Percentiles rank a stretch among this genome's conserved stretches.
Conservation (phyloP, 2,113 vertebrate species). For the Sceloporus undulatus region DNA sequence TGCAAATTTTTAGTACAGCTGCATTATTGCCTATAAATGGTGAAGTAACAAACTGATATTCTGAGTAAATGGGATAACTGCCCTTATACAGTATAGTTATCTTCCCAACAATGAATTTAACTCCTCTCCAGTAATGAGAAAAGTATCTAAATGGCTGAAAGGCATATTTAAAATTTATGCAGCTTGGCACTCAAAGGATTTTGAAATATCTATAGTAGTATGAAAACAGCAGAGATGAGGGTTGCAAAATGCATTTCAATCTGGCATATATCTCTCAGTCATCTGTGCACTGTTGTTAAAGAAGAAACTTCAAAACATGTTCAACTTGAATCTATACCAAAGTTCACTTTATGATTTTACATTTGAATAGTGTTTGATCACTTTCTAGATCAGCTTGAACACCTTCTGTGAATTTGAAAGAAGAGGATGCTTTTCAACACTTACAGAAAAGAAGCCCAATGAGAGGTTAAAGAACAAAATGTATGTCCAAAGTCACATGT, state of each 20-base stretch:
- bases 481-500: background rate
- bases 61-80: conserved; percentile 69
- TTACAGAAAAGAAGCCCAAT: background rate
- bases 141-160: conserved; percentile 69
- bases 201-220: conserved; percentile 50
- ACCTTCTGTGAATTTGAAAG: conserved; percentile 9
- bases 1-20: conserved; percentile 69
- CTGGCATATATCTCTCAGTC: conserved; percentile 49
- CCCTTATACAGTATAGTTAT: conserved; percentile 42
- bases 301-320: conserved; percentile 49
- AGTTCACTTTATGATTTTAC: conserved; percentile 32
- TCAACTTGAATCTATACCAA: conserved; percentile 29
- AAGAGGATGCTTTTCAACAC: background rate
- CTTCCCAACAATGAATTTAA: conserved; percentile 66
- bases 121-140: conserved; percentile 69
- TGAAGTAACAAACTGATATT: conserved; percentile 60
- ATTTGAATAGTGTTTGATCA: conserved; percentile 28
- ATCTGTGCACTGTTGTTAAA: conserved; percentile 45
- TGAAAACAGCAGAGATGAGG: conserved; percentile 51
- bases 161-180: conserved; percentile 67
- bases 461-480: background rate
- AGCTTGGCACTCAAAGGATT: conserved; percentile 61
- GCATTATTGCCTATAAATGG: conserved; percentile 67
- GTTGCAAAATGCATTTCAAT: conserved; percentile 57
- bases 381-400: conserved; percentile 43